Evolutionary conservation across 2,113 vertebrate genomes (phyloP).

Genomic region (Jaculus jaculus): DNA sequence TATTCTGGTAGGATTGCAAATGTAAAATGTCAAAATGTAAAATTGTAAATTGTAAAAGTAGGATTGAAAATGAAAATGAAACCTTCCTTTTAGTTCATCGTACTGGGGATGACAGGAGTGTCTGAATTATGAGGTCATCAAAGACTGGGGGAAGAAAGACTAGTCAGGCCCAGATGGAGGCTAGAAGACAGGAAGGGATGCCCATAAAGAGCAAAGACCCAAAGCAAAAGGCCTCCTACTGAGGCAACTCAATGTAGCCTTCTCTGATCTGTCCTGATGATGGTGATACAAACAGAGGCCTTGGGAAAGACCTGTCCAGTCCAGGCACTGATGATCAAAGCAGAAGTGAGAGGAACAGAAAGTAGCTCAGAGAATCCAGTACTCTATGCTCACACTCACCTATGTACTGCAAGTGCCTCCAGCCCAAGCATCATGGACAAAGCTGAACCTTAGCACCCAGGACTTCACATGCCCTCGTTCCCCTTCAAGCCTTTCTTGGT

Average conservation of each 20-base stretch:
- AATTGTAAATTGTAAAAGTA: too few relatives aligned
- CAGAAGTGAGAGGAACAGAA: background rate
- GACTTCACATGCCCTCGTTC: background rate
- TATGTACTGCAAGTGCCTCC: background rate
- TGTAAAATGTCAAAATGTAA: too few relatives aligned
- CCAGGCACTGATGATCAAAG: background rate
- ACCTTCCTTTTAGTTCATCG: background rate
- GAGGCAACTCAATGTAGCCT: background rate
- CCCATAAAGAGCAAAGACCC: background rate
- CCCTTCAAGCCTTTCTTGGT: background rate
- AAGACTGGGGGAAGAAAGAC: background rate
- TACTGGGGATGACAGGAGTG: background rate
- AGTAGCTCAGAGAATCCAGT: background rate
- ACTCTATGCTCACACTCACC: background rate
- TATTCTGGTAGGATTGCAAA: constrained; percentile 15
- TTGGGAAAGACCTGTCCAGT: background rate
- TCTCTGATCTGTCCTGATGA: background rate
- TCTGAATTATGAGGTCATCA: background rate
- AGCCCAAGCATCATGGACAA: background rate
- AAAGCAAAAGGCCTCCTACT: background rate
- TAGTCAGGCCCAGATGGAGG: background rate
- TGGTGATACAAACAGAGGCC: background rate
- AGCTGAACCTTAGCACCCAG: background rate
- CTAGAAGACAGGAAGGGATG: background rate
- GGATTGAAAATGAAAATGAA: constrained; percentile 30